Evolutionary conservation across 2,797 vertebrate species (phyloP), one percentile per base, ranked within the genome.

Genomic region (Gymnodraco acuticeps): DNA sequence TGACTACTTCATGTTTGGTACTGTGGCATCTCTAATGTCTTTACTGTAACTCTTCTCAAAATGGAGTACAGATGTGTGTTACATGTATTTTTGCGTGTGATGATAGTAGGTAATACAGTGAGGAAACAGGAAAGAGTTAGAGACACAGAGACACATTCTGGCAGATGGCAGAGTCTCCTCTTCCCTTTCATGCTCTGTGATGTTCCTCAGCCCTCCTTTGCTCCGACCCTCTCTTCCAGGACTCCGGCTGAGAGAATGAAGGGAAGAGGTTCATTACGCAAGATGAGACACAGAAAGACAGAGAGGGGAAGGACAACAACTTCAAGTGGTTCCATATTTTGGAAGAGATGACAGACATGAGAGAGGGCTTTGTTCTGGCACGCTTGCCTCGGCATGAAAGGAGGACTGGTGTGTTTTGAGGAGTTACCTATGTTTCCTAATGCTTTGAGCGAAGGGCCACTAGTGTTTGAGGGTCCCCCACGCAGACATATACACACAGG

Each of bases 361-460:
- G 72, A 72, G 77, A 41, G 48, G 19, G 23, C 82, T 85, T 87
- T 89, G 81, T 91, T 89, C 72, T 77, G 61, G 63, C 76, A 77
- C 46, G 31, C 53, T 79, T 55, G 8, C 45, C 59, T 70, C 23
- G 65, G 70, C 83, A 77, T 85, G 71, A 90, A 90, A 87, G 73
- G 64, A 80, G 52, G 31, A 27, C 54, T 66, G 83, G 75, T 85
- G 77, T 69, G 72, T 75, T 86, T 70, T 73, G 48, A 89, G 69
- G 76, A 85, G 66, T 70, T 88, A 83, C 86, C 80, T 84, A 82
- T 84, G 75, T 88, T 81, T 83, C 51, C 78, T 81, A 51, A 73
- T 75, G 84, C 73, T 84, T 69, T 84, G 77, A 87, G 78, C 71
- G 55, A 59, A 33, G 17, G 54, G 27, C 52, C 43, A 59, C 41